Conservation (phyloP, 2,797 vertebrate genomes). For the Gallinago solitaria region DNA sequence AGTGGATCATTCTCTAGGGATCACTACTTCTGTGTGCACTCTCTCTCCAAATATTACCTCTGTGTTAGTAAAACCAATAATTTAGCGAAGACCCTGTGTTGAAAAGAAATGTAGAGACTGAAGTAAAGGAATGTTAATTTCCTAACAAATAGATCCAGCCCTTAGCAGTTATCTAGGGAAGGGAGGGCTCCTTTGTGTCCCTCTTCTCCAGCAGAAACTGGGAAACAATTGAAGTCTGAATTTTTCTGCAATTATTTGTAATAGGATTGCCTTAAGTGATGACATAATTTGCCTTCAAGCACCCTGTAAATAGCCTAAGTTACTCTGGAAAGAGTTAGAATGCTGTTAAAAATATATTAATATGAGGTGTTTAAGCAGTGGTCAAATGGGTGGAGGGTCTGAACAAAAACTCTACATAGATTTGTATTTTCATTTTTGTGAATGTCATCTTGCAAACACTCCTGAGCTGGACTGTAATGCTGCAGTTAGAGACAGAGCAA, state of each 20-base stretch:
- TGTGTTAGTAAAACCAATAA: background rate
- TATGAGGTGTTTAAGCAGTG: background rate
- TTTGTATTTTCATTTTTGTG: background rate
- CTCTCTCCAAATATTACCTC: background rate
- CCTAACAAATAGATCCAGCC: background rate
- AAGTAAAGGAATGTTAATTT: background rate
- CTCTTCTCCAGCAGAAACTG: background rate
- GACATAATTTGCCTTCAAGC: background rate
- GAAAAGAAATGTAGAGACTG: background rate
- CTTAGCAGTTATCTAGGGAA: background rate
- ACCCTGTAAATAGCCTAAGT: background rate
- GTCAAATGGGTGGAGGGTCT: background rate
- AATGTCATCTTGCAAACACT: background rate
- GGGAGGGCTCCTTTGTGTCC: background rate
- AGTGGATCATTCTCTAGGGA: background rate
- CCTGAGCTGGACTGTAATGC: background rate
- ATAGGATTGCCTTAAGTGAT: background rate
- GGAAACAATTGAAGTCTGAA: background rate
- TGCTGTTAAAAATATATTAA: background rate
- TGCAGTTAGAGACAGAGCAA: background rate
- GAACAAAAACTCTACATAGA: background rate
- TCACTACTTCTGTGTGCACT: accelerated
- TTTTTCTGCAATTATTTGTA: background rate
- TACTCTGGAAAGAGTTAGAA: background rate
- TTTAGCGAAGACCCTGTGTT: background rate